Percentiles rank a stretch among this genome's conserved stretches.
phyloP scores from a whole-genome alignment of 2,113 vertebrate species.

The Helogale parvula region DNA sequence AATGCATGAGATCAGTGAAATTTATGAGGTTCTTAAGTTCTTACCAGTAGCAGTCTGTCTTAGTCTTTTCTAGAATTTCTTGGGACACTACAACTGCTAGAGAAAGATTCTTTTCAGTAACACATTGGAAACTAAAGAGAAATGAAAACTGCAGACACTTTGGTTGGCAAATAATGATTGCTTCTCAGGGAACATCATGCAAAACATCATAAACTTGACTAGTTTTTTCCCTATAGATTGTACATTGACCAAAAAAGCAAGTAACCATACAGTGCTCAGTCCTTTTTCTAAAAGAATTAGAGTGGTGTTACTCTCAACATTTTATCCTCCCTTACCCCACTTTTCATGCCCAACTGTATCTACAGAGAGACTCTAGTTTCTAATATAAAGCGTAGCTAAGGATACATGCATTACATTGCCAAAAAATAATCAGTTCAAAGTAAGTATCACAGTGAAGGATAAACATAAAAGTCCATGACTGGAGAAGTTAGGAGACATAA shows the following conservation, averaged over 20 bases:
- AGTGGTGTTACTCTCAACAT: background rate
- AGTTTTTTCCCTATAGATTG: background rate
- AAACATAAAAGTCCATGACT: background rate
- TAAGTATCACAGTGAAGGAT: background rate
- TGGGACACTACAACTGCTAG: background rate
- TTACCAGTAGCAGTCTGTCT: background rate
- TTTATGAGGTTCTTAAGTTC: background rate
- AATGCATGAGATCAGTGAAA: slow-evolving; percentile 20
- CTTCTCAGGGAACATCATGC: background rate
- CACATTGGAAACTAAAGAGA: background rate
- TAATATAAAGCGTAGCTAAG: background rate
- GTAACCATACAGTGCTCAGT: background rate
- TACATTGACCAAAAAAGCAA: background rate
- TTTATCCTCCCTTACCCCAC: background rate
- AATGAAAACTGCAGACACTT: background rate
- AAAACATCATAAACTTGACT: background rate
- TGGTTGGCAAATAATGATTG: background rate
- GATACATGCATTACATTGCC: background rate
- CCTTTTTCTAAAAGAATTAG: background rate
- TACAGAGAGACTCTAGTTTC: background rate
- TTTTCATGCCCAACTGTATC: background rate
- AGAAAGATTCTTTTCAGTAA: background rate
- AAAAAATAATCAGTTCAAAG: background rate
- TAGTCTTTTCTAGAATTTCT: slow-evolving; percentile 33
- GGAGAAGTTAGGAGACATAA: background rate